Conservation (phyloP, 2,888 invertebrate species). For the Amiota mariae region DNA sequence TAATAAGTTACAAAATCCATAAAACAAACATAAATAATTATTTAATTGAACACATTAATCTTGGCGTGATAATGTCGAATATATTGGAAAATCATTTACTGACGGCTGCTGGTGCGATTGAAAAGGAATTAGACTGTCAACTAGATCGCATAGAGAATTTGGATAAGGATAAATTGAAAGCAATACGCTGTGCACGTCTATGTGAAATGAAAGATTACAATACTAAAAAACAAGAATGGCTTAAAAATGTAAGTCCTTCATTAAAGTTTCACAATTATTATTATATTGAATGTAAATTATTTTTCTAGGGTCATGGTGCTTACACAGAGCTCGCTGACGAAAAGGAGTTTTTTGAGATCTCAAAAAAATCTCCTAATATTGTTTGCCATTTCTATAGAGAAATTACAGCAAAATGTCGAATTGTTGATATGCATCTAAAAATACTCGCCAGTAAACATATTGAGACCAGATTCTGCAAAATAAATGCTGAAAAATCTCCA, state of each 20-base stretch:
- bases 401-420: constrained; percentile 88
- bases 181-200: constrained; percentile 85
- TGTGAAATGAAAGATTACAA: constrained; percentile 88
- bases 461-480: constrained; percentile 80
- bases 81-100: constrained; percentile 81
- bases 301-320: constrained; percentile 85
- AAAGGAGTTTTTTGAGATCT: constrained; percentile 92
- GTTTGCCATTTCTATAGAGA: constrained; percentile 93
- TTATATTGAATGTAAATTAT: neutral
- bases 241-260: constrained; percentile 77
- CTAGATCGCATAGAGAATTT: constrained; percentile 88
- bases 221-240: constrained; percentile 87
- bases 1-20: no score
- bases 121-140: constrained; percentile 91
- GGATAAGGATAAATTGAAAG: constrained; percentile 88
- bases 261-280: neutral
- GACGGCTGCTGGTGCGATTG: constrained; percentile 78
- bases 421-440: constrained; percentile 94
- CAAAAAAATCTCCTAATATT: constrained; percentile 91
- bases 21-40: no score
- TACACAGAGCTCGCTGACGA: constrained; percentile 92
- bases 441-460: constrained; percentile 90
- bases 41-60: no score
- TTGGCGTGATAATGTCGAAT: no score
- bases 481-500: constrained; percentile 93